Evolutionary conservation across 2,888 invertebrate species (phyloP), one percentile per base, ranked within the genome.

Genomic region (Carpatolechia fugitivella): DNA sequence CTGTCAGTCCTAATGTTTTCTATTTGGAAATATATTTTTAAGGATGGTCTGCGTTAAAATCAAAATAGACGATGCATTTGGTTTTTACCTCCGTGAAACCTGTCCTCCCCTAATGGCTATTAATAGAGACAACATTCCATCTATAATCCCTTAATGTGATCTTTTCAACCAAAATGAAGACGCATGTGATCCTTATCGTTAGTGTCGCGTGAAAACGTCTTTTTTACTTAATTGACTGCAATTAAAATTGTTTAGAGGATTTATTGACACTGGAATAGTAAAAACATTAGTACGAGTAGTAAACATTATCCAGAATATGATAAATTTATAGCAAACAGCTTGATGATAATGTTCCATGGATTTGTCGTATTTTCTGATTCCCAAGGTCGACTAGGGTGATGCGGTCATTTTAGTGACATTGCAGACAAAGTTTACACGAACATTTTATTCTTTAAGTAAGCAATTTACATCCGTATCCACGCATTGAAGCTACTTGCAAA

Each of bases 21-120:
- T 66, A 72, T 72, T 74, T 75, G 69, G 71, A 62, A 58, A 68
- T 66, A 66, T 70, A 70, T 71, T 76, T n/a, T 78, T 70, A 62
- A 63, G 70, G 63, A 70, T 59, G 64, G 68, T 60, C 60, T 62
- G 60, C 36, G 62, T 63, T 63, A 50, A 58, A 58, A 58, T 59
- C 57, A 35, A 68, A 72, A 77, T 65, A 60, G 63, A 62, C 65
- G 60, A 66, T 56, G 53, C 56, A 52, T 66, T 66, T 63, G 61
- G 44, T 44, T 50, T 72, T 63, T 69, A 59, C 62, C 59, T 56
- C 55, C 55, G 49, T 54, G 57, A 62, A 65, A 75, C 65, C 66
- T 69, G 67, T 73, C 68, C 65, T 59, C 63, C 69, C 69, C 66
- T 67, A 63, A 68, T 65, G 53, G 58, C 68, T 76, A 72, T 70